Percentiles rank a stretch among this genome's conserved stretches.
Evolutionary conservation across 2,888 invertebrate species (phyloP).

Genomic region (Tryphoninae sp.): DNA sequence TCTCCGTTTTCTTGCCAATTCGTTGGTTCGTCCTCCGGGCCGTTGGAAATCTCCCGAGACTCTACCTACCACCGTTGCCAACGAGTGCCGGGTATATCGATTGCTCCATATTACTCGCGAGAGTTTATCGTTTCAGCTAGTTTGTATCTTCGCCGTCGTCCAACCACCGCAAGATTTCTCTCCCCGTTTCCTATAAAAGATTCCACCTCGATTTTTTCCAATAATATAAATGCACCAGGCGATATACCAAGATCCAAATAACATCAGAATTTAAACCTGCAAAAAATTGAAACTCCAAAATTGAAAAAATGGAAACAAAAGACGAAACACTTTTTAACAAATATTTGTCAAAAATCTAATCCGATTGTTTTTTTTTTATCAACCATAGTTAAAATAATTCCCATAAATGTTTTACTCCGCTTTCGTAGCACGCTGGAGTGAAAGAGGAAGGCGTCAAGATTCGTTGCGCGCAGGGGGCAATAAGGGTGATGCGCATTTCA

Average conservation of each 20-base stretch:
- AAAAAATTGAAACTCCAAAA: too few relatives aligned
- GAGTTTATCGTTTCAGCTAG: slow-evolving; percentile 56
- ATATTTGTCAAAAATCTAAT: too few relatives aligned
- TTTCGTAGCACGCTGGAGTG: not conserved
- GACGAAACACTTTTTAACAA: too few relatives aligned
- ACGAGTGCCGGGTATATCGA: slow-evolving; percentile 55
- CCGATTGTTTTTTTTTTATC: too few relatives aligned
- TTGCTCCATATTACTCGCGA: slow-evolving; percentile 41
- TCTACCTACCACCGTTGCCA: slow-evolving; percentile 12
- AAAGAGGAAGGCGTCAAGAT: slow-evolving; percentile 22
- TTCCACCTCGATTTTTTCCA: slow-evolving; percentile 31
- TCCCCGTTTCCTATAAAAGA: not conserved
- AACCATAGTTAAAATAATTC: too few relatives aligned
- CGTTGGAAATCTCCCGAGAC: slow-evolving; percentile 56
- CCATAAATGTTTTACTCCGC: not conserved
- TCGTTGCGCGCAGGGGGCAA: not conserved
- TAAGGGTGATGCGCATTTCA: slow-evolving; percentile 39
- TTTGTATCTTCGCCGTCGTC: slow-evolving; percentile 48
- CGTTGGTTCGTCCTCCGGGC: slow-evolving; percentile 52
- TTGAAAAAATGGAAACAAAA: too few relatives aligned
- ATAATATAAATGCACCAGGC: not conserved
- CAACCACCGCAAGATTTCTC: slow-evolving; percentile 37
- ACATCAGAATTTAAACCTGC: too few relatives aligned
- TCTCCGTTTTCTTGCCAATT: slow-evolving; percentile 63
- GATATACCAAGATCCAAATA: not conserved